Evolutionary conservation across 2,797 vertebrate species (phyloP).

Genomic region (Molothrus ater): DNA sequence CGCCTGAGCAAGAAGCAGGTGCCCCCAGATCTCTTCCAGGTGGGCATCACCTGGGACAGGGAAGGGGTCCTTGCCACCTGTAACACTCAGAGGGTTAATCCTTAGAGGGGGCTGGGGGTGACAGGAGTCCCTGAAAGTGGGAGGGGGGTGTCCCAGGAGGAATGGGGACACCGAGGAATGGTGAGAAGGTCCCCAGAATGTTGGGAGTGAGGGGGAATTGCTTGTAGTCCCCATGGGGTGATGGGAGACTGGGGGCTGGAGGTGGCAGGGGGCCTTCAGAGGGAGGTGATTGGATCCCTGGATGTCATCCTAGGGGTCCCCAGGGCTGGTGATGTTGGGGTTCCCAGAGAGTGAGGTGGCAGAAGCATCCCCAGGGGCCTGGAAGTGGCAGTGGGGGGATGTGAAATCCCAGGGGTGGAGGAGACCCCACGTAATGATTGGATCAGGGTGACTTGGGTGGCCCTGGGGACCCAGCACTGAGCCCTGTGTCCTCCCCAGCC

Average conservation of each 20-base stretch:
- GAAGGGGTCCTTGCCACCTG: background rate
- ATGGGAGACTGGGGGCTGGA: background rate
- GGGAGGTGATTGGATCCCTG: no score
- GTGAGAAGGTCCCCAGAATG: no score
- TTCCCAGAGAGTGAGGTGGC: background rate
- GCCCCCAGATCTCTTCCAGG: constrained; percentile 81
- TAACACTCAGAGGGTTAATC: background rate
- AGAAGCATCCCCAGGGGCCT: background rate
- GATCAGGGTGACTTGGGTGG: background rate
- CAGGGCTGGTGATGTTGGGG: background rate
- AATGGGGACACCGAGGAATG: background rate
- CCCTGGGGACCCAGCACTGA: background rate
- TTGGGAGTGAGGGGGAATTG: background rate
- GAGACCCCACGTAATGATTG: rapidly evolving
- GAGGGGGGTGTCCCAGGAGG: background rate
- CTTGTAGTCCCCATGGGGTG: background rate
- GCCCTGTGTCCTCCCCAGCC: constrained; percentile 62
- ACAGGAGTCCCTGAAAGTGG: background rate
- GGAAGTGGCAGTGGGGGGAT: background rate
- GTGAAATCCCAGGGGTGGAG: background rate
- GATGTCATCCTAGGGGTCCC: background rate
- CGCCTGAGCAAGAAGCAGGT: constrained; percentile 77
- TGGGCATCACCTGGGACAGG: background rate
- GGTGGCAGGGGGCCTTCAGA: background rate
- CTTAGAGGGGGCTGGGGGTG: background rate